Evolutionary conservation across 1,140 invertebrate genomes (phyloP).

Genomic region (Trichoplusia ni): DNA sequence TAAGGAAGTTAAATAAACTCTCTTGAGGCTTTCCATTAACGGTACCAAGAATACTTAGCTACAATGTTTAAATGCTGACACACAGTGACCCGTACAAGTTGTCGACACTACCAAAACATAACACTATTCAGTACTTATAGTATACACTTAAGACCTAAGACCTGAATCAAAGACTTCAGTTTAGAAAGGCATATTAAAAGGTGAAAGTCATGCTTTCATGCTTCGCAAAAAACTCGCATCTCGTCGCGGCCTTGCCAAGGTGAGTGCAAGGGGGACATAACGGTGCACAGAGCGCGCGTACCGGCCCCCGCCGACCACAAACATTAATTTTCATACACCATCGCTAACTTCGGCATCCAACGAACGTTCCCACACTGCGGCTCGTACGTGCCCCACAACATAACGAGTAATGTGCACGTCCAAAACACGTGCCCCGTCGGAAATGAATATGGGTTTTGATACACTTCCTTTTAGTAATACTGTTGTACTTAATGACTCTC

Average conservation of each 20-base stretch:
- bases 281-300: conserved; percentile 59
- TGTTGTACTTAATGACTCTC: conserved; percentile 46
- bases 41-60: background rate
- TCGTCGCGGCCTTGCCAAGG: conserved; percentile 78
- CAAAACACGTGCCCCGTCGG: conserved; percentile 17
- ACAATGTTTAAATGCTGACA: background rate
- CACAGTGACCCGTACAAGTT: background rate
- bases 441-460: conserved; percentile 63
- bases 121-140: background rate
- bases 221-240: conserved; percentile 78
- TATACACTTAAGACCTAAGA: conserved; percentile 28
- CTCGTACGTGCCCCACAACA: conserved; percentile 7
- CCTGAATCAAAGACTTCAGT: conserved; percentile 57
- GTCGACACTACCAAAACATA: background rate
- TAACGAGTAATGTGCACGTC: conserved; percentile 17
- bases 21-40: no score
- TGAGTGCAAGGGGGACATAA: conserved; percentile 79
- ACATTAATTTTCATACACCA: conserved; percentile 32
- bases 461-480: conserved; percentile 69
- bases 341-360: conserved; percentile 29
- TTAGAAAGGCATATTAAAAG: conserved; percentile 78
- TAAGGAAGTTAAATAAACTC: no score
- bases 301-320: conserved; percentile 38
- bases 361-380: conserved; percentile 23
- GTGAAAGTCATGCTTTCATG: conserved; percentile 78